Evolutionary conservation across 2,113 vertebrate genomes (phyloP).

Genomic region (Chionomys nivalis): DNA sequence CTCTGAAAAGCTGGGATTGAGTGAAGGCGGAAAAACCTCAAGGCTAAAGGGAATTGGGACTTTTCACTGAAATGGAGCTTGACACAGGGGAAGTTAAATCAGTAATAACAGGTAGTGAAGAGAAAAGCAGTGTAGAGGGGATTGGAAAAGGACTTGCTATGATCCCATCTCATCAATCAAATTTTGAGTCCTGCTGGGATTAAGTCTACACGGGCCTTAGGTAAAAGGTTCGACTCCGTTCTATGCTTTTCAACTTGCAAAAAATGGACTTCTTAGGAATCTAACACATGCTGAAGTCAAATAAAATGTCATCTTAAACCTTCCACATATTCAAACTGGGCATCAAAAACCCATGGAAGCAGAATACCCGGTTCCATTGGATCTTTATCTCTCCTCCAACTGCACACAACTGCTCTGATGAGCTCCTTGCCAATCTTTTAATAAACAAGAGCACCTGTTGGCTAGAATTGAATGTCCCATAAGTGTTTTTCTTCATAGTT

Average conservation of each 20-base stretch:
- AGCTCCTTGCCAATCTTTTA: neutral
- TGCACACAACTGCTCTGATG: neutral
- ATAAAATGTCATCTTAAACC: slow-evolving; percentile 20
- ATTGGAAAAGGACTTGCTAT: slow-evolving; percentile 56
- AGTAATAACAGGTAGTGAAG: slow-evolving; percentile 12
- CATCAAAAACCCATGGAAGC: neutral
- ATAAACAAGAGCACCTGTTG: neutral
- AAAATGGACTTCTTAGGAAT: slow-evolving; percentile 32
- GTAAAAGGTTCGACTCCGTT: neutral
- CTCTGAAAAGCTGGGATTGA: slow-evolving; percentile 58
- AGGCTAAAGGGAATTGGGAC: slow-evolving; percentile 60
- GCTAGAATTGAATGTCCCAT: neutral
- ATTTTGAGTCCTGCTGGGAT: slow-evolving; percentile 20
- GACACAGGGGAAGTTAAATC: slow-evolving; percentile 43
- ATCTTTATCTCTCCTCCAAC: neutral
- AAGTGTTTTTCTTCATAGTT: neutral
- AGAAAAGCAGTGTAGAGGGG: slow-evolving; percentile 19
- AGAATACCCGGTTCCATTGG: neutral
- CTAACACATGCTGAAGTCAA: neutral
- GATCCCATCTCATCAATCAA: slow-evolving; percentile 48
- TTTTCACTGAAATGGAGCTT: slow-evolving; percentile 58
- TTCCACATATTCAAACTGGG: neutral
- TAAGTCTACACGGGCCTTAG: neutral
- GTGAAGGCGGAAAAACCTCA: slow-evolving; percentile 50
- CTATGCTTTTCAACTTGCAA: slow-evolving; percentile 17